Conservation (phyloP, 2,888 invertebrate genomes). For the Peribatodes rhomboidaria region DNA sequence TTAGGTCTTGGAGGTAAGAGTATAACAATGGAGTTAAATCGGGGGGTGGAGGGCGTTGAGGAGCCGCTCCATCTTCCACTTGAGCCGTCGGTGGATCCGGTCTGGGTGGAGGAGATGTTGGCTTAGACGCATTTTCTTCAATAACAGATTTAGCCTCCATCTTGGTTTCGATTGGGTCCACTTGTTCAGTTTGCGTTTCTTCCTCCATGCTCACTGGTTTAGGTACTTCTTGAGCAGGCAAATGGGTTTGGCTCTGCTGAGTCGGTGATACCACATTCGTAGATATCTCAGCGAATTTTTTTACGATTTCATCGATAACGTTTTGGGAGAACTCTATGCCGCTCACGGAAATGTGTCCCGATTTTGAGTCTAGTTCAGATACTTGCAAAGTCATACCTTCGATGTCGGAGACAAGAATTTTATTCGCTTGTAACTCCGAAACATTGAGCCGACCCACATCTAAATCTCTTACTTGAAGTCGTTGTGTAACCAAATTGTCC, state of each 20-base stretch:
- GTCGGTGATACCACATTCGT: slow-evolving; percentile 55
- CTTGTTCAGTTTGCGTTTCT: slow-evolving; percentile 75
- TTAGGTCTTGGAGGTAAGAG: slow-evolving; percentile 84
- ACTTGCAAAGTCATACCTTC: slow-evolving; percentile 91
- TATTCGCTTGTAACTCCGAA: slow-evolving; percentile 92
- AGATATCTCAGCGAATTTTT: slow-evolving; percentile 83
- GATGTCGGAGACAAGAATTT: slow-evolving; percentile 93
- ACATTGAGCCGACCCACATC: slow-evolving; percentile 93
- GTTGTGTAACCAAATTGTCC: slow-evolving; percentile 85
- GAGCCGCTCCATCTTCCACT: slow-evolving; percentile 66
- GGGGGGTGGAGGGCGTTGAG: slow-evolving; percentile 81
- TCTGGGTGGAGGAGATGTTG: slow-evolving; percentile 52
- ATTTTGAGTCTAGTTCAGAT: slow-evolving; percentile 90
- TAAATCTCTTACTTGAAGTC: slow-evolving; percentile 90
- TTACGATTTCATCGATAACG: slow-evolving; percentile 89
- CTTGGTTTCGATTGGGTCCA: slow-evolving; percentile 46
- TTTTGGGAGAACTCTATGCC: slow-evolving; percentile 90
- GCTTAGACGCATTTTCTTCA: slow-evolving; percentile 45
- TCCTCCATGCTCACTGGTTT: slow-evolving; percentile 73
- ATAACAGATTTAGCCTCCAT: slow-evolving; percentile 42
- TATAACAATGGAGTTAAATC: slow-evolving; percentile 80
- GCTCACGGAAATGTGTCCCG: slow-evolving; percentile 89
- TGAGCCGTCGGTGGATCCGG: slow-evolving; percentile 47
- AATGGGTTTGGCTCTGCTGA: slow-evolving; percentile 47
- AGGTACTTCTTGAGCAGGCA: slow-evolving; percentile 50